Evolutionary conservation across 2,888 invertebrate genomes (phyloP), one percentile per base, ranked within the genome.

Genomic region (Nomada fucata): DNA sequence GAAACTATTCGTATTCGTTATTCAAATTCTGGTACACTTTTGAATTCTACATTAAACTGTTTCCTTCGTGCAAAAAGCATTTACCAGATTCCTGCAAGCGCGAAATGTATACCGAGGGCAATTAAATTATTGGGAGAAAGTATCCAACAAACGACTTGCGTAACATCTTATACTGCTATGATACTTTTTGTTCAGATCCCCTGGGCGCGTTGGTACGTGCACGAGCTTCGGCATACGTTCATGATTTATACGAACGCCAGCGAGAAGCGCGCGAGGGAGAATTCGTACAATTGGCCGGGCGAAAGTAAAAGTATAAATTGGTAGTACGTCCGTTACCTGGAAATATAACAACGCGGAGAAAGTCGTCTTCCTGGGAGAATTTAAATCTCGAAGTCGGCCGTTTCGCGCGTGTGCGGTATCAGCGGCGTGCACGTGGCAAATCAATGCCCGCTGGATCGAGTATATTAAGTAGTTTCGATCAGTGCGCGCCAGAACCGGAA

Each of bases 291-390:
- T 44, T 44, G 76, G 50, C 44, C 59, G 42, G 44, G 80, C 80
- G 80, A 80, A 77, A 80, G 80, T 80, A 59, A 72, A 78, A 64
- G 72, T 69, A 73, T 52, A 68, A 81, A 81, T 78, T 69, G 79
- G 36, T 59, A 69, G 29, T 53, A 53, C 57, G 68, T 44, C 68
- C 52, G 61, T 59, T 64, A 52, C 23, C 64, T 44, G 80, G 78
- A 78, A 73, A 73, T 78, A 72, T 69, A 69, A 69, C 63, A 67
- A 72, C 10, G 26, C 68, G 64, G 79, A 73, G 80, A 81, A 81
- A 81, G 80, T 73, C 47, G 64, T 64, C 73, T 69, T 81, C 61
- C 67, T 61, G 59, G 11, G 59, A 64, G 80, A 78, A 81, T 81
- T 78, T 81, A 57, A 73, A 78, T 73, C 59, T 23, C 52, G 29